Conservation (phyloP, 2,888 invertebrate genomes). For the Schrankia costaestrigalis region DNA sequence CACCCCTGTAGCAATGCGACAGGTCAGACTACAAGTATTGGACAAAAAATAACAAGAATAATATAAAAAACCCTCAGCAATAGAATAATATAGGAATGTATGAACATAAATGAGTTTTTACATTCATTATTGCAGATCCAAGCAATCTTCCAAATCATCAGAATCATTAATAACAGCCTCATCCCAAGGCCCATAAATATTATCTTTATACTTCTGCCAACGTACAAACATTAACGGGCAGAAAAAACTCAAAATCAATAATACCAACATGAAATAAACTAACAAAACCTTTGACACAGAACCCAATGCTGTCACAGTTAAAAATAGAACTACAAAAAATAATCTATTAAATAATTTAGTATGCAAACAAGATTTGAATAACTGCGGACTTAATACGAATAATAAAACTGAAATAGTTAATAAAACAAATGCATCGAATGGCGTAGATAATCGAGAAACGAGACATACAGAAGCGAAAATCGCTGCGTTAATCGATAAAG, state of each 20-base stretch:
- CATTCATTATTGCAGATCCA: too few relatives aligned
- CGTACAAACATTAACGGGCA: conserved; percentile 88
- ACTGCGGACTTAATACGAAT: conserved; percentile 93
- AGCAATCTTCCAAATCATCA: conserved; percentile 15
- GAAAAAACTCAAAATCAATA: conserved; percentile 84
- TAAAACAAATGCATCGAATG: conserved; percentile 93
- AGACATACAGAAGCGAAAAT: conserved; percentile 97
- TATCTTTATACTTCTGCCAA: conserved; percentile 91
- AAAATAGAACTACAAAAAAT: conserved; percentile 70
- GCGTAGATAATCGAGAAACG: conserved; percentile 92
- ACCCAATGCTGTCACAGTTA: conserved; percentile 76
- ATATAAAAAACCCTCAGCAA: too few relatives aligned
- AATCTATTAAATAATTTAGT: conserved; percentile 78
- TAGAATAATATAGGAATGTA: too few relatives aligned
- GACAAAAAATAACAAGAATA: too few relatives aligned
- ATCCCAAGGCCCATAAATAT: conserved; percentile 99
- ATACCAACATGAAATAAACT: conserved; percentile 80
- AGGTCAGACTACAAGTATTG: too few relatives aligned
- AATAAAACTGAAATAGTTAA: conserved; percentile 93
- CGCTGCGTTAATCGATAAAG: conserved; percentile 95
- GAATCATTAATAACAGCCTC: conserved; percentile 89
- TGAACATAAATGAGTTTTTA: too few relatives aligned
- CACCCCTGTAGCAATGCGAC: too few relatives aligned
- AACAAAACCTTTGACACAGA: conserved; percentile 80
- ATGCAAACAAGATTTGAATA: conserved; percentile 83